phyloP scores from a whole-genome alignment of 2,113 vertebrate genomes.

The Paracanthobrama guichenoti region DNA sequence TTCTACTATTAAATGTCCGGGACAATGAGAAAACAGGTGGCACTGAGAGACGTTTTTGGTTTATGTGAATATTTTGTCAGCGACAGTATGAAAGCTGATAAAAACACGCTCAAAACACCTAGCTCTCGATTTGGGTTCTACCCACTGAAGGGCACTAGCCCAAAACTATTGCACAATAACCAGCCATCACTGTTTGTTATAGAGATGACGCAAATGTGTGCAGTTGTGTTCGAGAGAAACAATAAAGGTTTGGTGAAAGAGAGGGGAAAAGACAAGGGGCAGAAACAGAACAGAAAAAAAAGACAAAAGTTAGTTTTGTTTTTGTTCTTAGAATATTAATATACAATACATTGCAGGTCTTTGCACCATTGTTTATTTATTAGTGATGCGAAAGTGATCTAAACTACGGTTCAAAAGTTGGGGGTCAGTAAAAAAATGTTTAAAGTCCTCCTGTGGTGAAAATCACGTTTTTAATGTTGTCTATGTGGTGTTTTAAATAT shows the following conservation, averaged over 20 bases:
- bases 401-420: background rate
- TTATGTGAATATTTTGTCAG: conserved; percentile 22
- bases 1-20: conserved; percentile 22
- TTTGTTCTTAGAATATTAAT: background rate
- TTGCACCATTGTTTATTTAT: background rate
- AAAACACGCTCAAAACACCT: background rate
- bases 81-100: conserved; percentile 36
- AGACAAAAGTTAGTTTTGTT: background rate
- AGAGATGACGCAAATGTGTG: background rate
- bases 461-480: too few relatives aligned
- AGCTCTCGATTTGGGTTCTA: conserved; percentile 40
- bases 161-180: conserved; percentile 59
- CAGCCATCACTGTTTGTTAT: conserved; percentile 66
- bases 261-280: background rate
- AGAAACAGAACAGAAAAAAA: conserved; percentile 5
- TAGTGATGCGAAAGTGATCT: background rate
- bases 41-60: conserved; percentile 27
- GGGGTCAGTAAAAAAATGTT: background rate
- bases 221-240: background rate
- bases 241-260: conserved; percentile 12
- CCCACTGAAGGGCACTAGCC: conserved; percentile 60
- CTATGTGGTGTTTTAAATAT: too few relatives aligned
- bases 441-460: too few relatives aligned
- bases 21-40: conserved; percentile 36
- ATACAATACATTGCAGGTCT: background rate